Conservation (phyloP, 2,888 invertebrate species). For the Linhomoeus sp. region DNA sequence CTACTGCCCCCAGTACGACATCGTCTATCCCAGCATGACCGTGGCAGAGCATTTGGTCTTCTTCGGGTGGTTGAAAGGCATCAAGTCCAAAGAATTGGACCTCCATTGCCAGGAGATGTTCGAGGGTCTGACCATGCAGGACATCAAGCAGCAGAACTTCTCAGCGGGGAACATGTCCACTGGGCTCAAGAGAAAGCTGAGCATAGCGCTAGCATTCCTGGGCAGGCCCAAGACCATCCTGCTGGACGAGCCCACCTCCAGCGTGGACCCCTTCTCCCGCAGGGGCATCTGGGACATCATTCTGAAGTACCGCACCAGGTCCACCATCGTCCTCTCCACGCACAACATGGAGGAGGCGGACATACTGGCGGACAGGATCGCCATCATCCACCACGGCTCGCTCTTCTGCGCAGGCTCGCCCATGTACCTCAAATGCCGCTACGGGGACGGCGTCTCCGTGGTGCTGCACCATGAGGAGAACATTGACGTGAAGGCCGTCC, state of each 20-base stretch:
- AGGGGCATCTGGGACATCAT: constrained; percentile 60
- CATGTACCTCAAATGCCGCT: constrained; percentile 46
- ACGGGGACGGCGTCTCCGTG: background rate
- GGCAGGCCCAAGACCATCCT: too few species aligned
- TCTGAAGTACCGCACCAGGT: constrained; percentile 40
- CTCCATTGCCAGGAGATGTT: background rate
- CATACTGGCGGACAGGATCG: constrained; percentile 62
- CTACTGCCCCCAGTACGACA: constrained; percentile 6
- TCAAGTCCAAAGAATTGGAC: background rate
- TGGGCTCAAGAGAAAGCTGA: constrained; percentile 60
- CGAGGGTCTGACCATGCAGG: background rate
- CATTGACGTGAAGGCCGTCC: background rate
- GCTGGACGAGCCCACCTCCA: too few species aligned
- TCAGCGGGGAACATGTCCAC: constrained; percentile 57
- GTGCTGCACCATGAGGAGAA: background rate
- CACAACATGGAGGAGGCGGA: constrained; percentile 81
- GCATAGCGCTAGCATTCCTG: constrained; percentile 59
- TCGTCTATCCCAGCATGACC: constrained; percentile 3
- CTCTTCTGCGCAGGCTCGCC: constrained; percentile 64
- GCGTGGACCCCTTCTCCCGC: constrained; percentile 62
- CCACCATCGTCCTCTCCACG: constrained; percentile 49
- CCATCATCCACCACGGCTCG: constrained; percentile 59
- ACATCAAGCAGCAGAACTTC: constrained; percentile 20
- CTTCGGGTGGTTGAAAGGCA: constrained; percentile 1
- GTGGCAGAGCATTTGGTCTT: constrained; percentile 4